These are phyloP conservation scores for Sycophila texana DNA, from an alignment of 2,888 invertebrate genomes.

Conservation along the genomic window DNA sequence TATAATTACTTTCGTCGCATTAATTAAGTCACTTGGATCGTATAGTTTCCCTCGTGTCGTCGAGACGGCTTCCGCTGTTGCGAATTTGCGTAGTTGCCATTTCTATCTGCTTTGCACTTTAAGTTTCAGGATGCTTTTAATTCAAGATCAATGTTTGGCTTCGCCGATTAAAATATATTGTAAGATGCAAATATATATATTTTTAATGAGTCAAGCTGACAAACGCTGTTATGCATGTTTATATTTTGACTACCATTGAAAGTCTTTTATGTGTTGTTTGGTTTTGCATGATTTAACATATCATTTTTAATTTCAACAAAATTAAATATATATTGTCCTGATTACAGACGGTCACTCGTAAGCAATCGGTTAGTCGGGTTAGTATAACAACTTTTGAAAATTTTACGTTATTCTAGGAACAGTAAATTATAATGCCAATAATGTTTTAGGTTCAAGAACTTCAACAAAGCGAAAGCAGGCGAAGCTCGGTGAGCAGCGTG, in stretches of 20 bases:
- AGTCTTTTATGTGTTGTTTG: neutral
- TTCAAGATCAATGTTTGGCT: neutral
- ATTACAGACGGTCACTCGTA: constrained; percentile 61
- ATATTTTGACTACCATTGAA: neutral
- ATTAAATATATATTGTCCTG: too few species aligned
- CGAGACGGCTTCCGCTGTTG: constrained; percentile 25
- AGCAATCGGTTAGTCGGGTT: constrained; percentile 69
- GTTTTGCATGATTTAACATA: neutral
- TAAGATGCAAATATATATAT: too few species aligned
- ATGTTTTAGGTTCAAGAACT: constrained; percentile 69
- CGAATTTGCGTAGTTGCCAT: constrained; percentile 2
- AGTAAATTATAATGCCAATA: constrained; percentile 46
- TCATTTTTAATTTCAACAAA: neutral
- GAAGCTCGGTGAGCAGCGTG: constrained; percentile 70
- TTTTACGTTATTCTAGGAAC: neutral
- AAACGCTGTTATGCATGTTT: constrained; percentile 43
- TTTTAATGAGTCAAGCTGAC: constrained; percentile 36
- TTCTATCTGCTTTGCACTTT: constrained; percentile 9
- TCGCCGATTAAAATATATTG: neutral
- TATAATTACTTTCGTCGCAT: constrained; percentile 47
- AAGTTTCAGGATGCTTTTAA: constrained; percentile 5
- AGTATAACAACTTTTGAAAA: constrained; percentile 38
- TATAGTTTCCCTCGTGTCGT: constrained; percentile 19
- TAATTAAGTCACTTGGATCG: constrained; percentile 33
- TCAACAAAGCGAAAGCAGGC: constrained; percentile 70